Evolutionary conservation across 2,888 invertebrate genomes (phyloP), one percentile per base, ranked within the genome.

Genomic region (Andrena hattorfiana): DNA sequence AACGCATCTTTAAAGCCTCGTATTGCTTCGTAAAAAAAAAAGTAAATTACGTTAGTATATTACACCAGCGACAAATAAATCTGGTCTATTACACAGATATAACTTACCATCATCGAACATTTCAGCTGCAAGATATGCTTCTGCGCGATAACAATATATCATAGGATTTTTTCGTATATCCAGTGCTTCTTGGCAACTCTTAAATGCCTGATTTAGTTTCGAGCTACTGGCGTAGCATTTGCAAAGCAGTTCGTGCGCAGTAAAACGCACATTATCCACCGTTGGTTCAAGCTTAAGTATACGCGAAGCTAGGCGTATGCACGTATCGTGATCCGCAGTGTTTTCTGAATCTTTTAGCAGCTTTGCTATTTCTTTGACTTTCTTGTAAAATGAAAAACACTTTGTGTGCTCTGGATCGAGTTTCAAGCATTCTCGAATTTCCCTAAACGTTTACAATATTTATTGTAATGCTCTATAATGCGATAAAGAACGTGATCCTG

Each of bases 361-460:
- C 93, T 98, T 98, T 86, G 97, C 98, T 16, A 99, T 95, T 93
- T 99, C 99, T 93, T 99, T 99, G 48, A 99, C 95, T 93, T 97
- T 98, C 94, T 99, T 99, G 95, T 99, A 99, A 92, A 99, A 97
- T 26, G 97, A 97, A 94, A 99, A 99, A 94, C 99, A 99, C 90
- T 97, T 96, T 94, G 98, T 98, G 94, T 99, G 99, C 90, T 99
- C 99, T 0, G 99, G 99, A 94, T 99, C 99, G 59, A 99, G 95
- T 93, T 98, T 99, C 23, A 99, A 95, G 94, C 99, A 99, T 94
- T 99, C 99, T 26, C 99, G 96, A 85, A 99, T 97, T 94, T 99
- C 98, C 94, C 96, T 96, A 92, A 62, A 89, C 0, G 67, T 75
- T 72, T 60, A 59, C n/a, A 32, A 23, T 28, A 54, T 64, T 51